Evolutionary conservation across 2,113 vertebrate species (phyloP), one percentile per base, ranked within the genome.

Genomic region (Empidonax traillii): DNA sequence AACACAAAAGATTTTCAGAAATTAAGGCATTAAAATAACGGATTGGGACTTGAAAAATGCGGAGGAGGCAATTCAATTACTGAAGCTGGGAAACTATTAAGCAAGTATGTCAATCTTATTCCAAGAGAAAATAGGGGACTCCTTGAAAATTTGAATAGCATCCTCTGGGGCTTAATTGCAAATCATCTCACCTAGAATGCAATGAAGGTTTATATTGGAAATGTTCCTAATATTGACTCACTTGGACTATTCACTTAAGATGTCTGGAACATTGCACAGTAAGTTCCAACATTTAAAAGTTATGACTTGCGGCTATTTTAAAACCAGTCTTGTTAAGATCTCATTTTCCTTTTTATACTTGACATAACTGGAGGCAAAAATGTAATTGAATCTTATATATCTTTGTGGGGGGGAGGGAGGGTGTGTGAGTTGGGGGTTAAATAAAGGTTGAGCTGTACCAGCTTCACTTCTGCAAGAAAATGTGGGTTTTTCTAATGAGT

Each of bases 271-370:
- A 82, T 35, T 56, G 43, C 44, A 85, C 75, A 53, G 56, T 88
- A 93, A 90, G 62, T 94, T 95, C 76, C 85, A 94, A 53, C 37
- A 73, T 89, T 87, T 93, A 58, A 87, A 94, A 89, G 73, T 63
- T 93, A 92, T 84, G 83, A 81, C 93, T 87, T 37, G 37, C 6
- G 2, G 68, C 85, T 95, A 83, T 93, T 95, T 94, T 90, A 66
- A 95, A 96, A 49, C 37, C n/a, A 55, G 47, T 62, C 67, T 91
- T 92, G 84, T 88, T 89, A 93, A 91, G 92, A 94, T 90, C 62
- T 83, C 71, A 79, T 94, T 96, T 94, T 87, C 76, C 43, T 94
- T 91, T 92, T 91, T 85, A 83, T 91, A 91, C 27, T 87, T 92
- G 47, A 91, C 49, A 86, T 87, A 95, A 94, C 86, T 92, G 49